Evolutionary conservation across 2,888 invertebrate genomes (phyloP), one percentile per base, ranked within the genome.

Genomic region (Drymonia ruficornis): DNA sequence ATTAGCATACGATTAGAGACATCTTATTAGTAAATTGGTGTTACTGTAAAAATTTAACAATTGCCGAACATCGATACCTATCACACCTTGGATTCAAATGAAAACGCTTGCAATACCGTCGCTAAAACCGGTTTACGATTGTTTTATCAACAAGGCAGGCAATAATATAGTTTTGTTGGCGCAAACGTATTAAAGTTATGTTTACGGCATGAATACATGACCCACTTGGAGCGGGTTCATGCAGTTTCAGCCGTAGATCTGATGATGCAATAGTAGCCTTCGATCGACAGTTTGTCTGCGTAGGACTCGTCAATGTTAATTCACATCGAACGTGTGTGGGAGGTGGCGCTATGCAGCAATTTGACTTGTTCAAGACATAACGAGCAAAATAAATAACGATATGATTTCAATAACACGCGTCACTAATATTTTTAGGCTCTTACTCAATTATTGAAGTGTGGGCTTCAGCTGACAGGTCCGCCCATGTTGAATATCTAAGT

Each of bases 181-280:
- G 72, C 69, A 63, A 75, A 70, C 64, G 67, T 63, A 61, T 80
- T 85, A 83, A 86, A 86, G 76, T 84, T 77, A 79, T 84, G 83
- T 83, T 84, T 79, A 83, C 76, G 73, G 76, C 75, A 77, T 76
- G 76, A 82, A 82, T 82, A 80, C 83, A 84, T 89, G 90, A 89
- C 90, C 90, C 73, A 90, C 74, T 89, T 91, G 84, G 81, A 86
- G 75, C 81, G 74, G 74, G 81, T 76, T 74, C 76, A 73, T 79
- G 72, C 65, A 74, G 80, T 84, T 88, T 83, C 84, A 85, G 83
- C 67, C 68, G 65, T 76, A 69, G 70, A 59, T 63, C 63, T 65
- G 68, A 72, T 89, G 89, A 87, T 86, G 89, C 75, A 87, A 89
- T 73, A 53, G 57, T 62, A 73, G 69, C 73, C 79, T 78, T 80